phyloP scores from a whole-genome alignment of 1,140 invertebrate species.

The Leptinotarsa texana region DNA sequence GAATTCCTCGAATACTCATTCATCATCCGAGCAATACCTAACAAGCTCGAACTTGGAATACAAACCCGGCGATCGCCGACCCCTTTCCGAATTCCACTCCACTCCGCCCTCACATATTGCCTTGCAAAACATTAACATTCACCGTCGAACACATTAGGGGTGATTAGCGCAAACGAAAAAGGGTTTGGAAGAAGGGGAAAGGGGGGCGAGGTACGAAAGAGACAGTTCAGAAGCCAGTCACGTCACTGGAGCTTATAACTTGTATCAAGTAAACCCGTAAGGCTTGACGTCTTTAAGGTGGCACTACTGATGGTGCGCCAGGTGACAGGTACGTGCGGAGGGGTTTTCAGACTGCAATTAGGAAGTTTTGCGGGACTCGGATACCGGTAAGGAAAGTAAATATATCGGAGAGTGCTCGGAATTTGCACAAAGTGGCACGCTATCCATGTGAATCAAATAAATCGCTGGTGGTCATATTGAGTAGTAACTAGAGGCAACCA shows the following conservation, averaged over 20 bases:
- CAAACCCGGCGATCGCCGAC: constrained; percentile 13
- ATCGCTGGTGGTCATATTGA: no score
- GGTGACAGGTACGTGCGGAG: constrained; percentile 48
- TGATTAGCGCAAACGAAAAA: constrained; percentile 29
- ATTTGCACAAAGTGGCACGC: background rate
- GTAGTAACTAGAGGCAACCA: no score
- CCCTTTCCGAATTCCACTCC: constrained; percentile 24
- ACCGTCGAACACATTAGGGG: constrained; percentile 22
- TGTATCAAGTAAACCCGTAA: constrained; percentile 49
- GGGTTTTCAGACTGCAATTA: constrained; percentile 44
- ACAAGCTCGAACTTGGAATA: constrained; percentile 2
- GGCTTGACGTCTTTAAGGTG: constrained; percentile 38
- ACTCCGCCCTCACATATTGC: constrained; percentile 26
- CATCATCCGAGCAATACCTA: background rate
- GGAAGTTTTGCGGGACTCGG: constrained; percentile 38
- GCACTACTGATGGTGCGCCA: constrained; percentile 37
- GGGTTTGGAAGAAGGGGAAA: constrained; percentile 13
- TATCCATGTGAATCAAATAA: no score
- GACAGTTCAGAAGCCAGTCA: constrained; percentile 44
- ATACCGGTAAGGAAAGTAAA: constrained; percentile 25
- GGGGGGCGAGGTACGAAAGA: constrained; percentile 27
- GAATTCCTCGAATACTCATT: background rate
- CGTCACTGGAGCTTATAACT: constrained; percentile 48
- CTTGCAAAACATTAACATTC: constrained; percentile 30
- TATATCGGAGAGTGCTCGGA: constrained; percentile 12